Evolutionary conservation across 2,113 vertebrate genomes (phyloP).

Genomic region (Solea solea): DNA sequence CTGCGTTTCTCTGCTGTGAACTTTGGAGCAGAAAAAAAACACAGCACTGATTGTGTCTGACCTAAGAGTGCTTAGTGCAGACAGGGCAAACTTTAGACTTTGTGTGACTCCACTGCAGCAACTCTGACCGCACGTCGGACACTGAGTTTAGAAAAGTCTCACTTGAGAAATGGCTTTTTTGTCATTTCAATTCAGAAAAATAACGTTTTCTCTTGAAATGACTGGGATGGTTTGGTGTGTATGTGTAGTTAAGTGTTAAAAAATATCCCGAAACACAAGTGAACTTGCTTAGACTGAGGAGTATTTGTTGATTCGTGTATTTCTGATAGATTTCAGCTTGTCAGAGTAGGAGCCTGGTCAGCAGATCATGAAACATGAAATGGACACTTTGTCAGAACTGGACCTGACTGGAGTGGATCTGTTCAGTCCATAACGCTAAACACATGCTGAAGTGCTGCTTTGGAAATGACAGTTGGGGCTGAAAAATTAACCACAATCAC

Average conservation of each 20-base stretch:
- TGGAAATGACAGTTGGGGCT: too few relatives aligned
- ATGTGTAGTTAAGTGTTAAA: background rate
- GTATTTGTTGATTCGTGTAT: constrained; percentile 32
- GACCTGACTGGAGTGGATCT: background rate
- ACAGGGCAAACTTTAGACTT: constrained; percentile 56
- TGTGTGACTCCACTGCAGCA: constrained; percentile 37
- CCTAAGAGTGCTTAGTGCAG: constrained; percentile 41
- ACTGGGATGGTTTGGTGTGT: background rate
- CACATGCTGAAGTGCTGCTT: background rate
- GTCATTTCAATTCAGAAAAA: background rate
- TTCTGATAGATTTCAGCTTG: constrained; percentile 66
- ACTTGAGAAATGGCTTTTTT: too few relatives aligned
- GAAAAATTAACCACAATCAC: too few relatives aligned
- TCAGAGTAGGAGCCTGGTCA: constrained; percentile 40
- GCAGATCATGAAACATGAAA: constrained; percentile 62
- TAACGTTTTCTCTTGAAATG: background rate
- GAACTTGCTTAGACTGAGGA: background rate
- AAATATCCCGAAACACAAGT: background rate
- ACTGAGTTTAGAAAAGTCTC: background rate
- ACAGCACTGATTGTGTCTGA: constrained; percentile 69
- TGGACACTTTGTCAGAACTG: constrained; percentile 32
- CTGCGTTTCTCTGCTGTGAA: constrained; percentile 70
- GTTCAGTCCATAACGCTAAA: background rate
- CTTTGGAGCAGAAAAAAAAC: constrained; percentile 71
- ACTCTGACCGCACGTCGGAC: background rate